phyloP scores from a whole-genome alignment of 2,113 vertebrate genomes.

The Cephalopterus ornatus region DNA sequence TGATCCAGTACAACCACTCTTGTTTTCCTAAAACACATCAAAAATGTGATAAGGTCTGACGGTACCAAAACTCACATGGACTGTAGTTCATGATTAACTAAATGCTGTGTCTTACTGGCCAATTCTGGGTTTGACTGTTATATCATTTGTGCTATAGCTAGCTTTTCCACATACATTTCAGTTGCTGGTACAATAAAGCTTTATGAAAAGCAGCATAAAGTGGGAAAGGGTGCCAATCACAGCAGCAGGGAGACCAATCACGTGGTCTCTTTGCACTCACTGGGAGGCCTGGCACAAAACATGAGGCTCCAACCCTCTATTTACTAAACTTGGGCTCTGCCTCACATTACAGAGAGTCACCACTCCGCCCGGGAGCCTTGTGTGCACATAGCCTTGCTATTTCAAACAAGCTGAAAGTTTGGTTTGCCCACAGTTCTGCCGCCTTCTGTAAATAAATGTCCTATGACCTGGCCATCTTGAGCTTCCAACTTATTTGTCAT shows the following conservation, averaged over 20 bases:
- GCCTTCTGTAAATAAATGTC: not conserved
- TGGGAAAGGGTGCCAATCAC: not conserved
- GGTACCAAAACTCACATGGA: not conserved
- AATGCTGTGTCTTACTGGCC: not conserved
- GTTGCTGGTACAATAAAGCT: not conserved
- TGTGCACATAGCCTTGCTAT: not conserved
- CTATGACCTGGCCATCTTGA: accelerated
- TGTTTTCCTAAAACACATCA: not conserved
- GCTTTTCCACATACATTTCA: not conserved
- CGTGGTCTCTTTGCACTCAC: accelerated
- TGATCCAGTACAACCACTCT: not conserved
- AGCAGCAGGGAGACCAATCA: not conserved
- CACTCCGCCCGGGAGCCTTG: accelerated
- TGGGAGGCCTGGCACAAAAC: not conserved
- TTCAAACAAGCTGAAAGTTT: not conserved
- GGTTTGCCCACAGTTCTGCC: not conserved
- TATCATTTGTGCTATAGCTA: not conserved
- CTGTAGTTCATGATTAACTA: not conserved
- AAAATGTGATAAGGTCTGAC: not conserved
- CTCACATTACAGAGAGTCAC: not conserved
- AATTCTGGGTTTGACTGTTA: not conserved
- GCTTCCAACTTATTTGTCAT: not conserved
- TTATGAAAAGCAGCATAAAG: not conserved
- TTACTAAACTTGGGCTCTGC: not conserved
- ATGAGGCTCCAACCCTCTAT: not conserved